Evolutionary conservation across 1,140 invertebrate species (phyloP), one percentile per base, ranked within the genome.

Genomic region (Lucilia sericata): DNA sequence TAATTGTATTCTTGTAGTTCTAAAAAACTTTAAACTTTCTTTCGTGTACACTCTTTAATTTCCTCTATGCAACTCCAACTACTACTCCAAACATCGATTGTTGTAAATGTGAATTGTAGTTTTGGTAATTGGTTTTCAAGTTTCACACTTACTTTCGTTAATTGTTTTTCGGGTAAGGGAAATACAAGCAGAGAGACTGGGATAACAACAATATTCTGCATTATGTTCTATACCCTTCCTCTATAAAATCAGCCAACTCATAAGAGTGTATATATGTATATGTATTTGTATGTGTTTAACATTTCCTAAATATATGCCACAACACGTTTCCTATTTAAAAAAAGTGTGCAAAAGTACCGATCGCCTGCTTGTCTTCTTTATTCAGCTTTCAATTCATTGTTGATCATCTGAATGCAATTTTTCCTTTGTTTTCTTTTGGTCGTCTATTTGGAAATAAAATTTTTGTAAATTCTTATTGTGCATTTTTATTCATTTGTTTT

Each of bases 111-210:
- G 55, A 17, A 70, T 25, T 70, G 7, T 25, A 70, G 65, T 70
- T 70, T 70, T 70, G 19, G 19, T 80, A 80, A 80, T 80, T 80
- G 76, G 25, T 80, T 80, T 80, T 80, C 42, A 80, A 80, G 76
- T 80, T 80, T 80, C 76, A 80, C 76, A 80, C 76, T 80, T 80
- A 49, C 42, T 51, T 80, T 80, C 21, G 42, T 51, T 80, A 49
- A 80, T 80, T 49, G 65, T 19, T 70, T 70, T 60, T 60, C 7
- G 5, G 55, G 55, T 14, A 17, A n/a, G n/a, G 14, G 5, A 60
- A n/a, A n/a, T 60, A 14, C 17, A 12, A 60, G 13, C 8, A n/a
- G 55, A 70, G 21, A 70, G n/a, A 21, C 3, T 55, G 3, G 13
- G 7, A 55, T 5, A 55, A 12, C 51, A 4, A 55, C 7, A 55